Conservation (phyloP, 2,888 invertebrate species). For the Aporophyla nigra region DNA sequence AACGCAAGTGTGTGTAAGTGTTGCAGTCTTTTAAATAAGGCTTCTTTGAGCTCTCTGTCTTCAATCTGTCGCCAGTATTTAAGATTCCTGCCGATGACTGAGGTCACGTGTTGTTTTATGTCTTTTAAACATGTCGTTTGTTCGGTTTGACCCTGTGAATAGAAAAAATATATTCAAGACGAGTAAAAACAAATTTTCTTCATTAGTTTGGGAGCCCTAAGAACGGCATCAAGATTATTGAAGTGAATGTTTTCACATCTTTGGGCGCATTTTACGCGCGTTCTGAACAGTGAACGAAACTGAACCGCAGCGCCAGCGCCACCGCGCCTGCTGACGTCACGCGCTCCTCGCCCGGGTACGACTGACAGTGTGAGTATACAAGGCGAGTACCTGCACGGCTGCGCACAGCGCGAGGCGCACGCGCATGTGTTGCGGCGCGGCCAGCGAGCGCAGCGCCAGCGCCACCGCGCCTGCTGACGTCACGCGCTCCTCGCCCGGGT, state of each 20-base stretch:
- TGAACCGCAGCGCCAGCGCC: constrained; percentile 91
- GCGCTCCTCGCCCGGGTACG: constrained; percentile 85
- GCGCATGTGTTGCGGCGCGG: constrained; percentile 87
- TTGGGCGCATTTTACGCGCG: too few species aligned
- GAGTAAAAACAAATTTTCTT: neutral
- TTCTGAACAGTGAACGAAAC: too few species aligned
- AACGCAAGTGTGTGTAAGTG: constrained; percentile 83
- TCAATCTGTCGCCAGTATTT: constrained; percentile 89
- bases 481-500: constrained; percentile 89
- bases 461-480: constrained; percentile 93
- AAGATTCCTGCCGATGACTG: constrained; percentile 88
- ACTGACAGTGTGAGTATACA: neutral
- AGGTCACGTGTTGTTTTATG: constrained; percentile 87
- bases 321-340: constrained; percentile 93
- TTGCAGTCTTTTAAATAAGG: constrained; percentile 83
- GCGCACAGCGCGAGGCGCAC: constrained; percentile 90
- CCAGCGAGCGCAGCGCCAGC: constrained; percentile 94
- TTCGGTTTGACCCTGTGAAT: constrained; percentile 77
- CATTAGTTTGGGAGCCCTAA: too few species aligned
- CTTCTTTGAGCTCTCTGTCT: constrained; percentile 76
- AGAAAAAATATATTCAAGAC: neutral
- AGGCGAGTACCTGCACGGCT: constrained; percentile 77
- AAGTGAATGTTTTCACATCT: too few species aligned
- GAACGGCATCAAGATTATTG: too few species aligned
- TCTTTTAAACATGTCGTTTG: constrained; percentile 87